Evolutionary conservation across 2,797 vertebrate species (phyloP), one percentile per base, ranked within the genome.

Genomic region (Scyliorhinus canicula): DNA sequence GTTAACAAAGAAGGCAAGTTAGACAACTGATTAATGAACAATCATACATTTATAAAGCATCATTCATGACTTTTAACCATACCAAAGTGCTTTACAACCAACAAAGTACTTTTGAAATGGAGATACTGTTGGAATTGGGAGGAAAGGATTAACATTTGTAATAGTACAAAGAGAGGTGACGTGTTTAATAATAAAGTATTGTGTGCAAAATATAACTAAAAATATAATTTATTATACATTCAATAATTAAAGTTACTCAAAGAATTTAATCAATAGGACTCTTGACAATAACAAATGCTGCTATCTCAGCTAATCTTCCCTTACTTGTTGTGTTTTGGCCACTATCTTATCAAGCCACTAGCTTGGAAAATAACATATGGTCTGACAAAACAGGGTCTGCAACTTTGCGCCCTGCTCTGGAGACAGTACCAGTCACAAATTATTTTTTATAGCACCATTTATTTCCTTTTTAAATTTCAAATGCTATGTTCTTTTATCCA

Each of bases 191-290:
- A 44, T 3, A 3, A 24, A 47, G 40, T 0, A 69, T 93, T 50
- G 63, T 93, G 24, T 71, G 44, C 86, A 90, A 90, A 90, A 90
- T 90, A 60, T 60, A 90, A 19, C 52, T 55, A 31, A 88, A 88
- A 88, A 90, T 90, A 31, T 90, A 11, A 90, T 52, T 52, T 85
- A n/a, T 57, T n/a, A 60, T 60, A n/a, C 52, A 60, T 90, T 55
- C 55, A 55, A 90, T 86, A 31, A 60, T 57, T 90, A 16, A 60
- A 31, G 5, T 14, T 90, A 90, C 4, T 60, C 35, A 55, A 6
- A 90, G 52, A n/a, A 40, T n/a, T 90, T 57, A 60, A 90, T 4
- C 19, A 55, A 57, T 90, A 31, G 31, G 28, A 57, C 31, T 55
- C 19, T 55, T 55, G 57, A 55, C 14, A 90, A 60, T 60, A 90